Percentiles rank a stretch among this genome's conserved stretches.
phyloP scores from a whole-genome alignment of 2,113 vertebrate genomes.

The Gadus chalcogrammus region DNA sequence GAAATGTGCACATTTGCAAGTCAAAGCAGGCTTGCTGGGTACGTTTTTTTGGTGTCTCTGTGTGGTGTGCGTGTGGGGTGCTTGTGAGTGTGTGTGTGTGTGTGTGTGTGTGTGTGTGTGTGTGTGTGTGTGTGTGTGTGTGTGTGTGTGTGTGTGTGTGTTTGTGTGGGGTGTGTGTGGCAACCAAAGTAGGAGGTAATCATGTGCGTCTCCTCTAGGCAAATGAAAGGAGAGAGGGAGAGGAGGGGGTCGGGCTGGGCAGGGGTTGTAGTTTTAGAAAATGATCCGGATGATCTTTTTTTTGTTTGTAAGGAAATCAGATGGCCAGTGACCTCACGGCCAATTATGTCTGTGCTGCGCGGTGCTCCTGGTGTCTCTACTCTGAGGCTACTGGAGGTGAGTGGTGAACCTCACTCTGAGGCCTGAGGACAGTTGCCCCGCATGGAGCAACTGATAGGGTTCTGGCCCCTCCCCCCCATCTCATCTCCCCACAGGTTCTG shows the following conservation, averaged over 20 bases:
- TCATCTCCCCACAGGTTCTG: no score
- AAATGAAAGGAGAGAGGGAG: slow-evolving; percentile 51
- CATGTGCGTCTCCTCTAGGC: slow-evolving; percentile 63
- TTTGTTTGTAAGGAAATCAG: slow-evolving; percentile 63
- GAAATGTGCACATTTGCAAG: slow-evolving; percentile 69
- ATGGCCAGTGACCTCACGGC: slow-evolving; percentile 51
- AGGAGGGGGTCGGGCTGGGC: neutral
- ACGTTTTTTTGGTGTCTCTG: slow-evolving; percentile 44
- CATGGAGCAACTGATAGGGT: no score
- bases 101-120: no score
- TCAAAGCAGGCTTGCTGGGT: slow-evolving; percentile 67
- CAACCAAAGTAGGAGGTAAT: slow-evolving; percentile 68
- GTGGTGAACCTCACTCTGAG: slow-evolving; percentile 27
- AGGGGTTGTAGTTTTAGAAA: slow-evolving; percentile 1
- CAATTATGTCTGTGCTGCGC: slow-evolving; percentile 35
- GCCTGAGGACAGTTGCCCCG: neutral
- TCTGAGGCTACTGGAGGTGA: slow-evolving; percentile 36
- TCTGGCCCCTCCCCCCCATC: no score
- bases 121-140: no score
- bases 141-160: no score
- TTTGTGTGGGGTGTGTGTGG: slow-evolving; percentile 22
- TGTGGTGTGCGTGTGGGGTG: no score
- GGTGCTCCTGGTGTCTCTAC: slow-evolving; percentile 18
- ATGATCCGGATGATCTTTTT: slow-evolving; percentile 40
- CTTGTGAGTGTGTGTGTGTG: no score